Evolutionary conservation across 2,113 vertebrate species (phyloP).

Genomic region (Tangachromis dhanisi): DNA sequence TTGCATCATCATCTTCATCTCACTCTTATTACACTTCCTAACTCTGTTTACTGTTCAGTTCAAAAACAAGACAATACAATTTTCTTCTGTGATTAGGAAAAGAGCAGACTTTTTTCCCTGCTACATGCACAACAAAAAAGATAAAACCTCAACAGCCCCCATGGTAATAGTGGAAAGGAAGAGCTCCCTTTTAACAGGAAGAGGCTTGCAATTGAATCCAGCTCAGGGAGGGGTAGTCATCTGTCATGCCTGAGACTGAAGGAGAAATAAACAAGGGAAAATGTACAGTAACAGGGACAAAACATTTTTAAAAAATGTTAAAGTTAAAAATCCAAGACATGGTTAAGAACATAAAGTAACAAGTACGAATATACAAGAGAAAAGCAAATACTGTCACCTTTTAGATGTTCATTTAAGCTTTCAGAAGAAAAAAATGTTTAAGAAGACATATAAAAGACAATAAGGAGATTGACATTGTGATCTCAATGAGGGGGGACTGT

Average conservation of each 20-base stretch:
- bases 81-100: background rate
- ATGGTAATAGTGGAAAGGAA: background rate
- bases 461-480: background rate
- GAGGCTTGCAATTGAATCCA: background rate
- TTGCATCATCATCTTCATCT: background rate
- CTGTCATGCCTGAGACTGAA: background rate
- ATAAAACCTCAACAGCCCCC: background rate
- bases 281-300: background rate
- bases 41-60: background rate
- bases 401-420: background rate
- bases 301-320: background rate
- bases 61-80: background rate
- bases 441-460: background rate
- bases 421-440: background rate
- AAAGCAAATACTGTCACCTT: background rate
- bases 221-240: rapidly evolving
- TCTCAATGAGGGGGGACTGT: rapidly evolving
- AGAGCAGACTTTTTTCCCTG: background rate
- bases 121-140: background rate
- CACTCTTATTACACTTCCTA: background rate
- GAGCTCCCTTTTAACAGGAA: background rate
- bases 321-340: background rate
- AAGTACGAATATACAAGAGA: rapidly evolving
- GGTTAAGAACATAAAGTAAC: background rate
- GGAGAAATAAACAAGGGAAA: background rate